Evolutionary conservation across 2,888 invertebrate species (phyloP).

Genomic region (Hyppa rectilinea): DNA sequence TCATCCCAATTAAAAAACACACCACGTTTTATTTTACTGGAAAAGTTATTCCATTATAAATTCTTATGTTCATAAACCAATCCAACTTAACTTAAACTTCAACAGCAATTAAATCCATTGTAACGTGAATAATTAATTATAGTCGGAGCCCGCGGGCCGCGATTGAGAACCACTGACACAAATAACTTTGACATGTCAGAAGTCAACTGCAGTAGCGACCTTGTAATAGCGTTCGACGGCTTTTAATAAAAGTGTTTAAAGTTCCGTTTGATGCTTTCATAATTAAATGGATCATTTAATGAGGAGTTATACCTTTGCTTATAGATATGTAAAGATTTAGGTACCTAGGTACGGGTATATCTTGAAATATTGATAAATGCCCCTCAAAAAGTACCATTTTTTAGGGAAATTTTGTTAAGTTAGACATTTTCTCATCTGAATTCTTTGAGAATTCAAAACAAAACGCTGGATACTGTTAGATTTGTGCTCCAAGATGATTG

Average conservation of each 20-base stretch:
- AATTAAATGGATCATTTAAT: constrained; percentile 36
- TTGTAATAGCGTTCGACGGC: constrained; percentile 22
- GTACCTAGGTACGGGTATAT: too few species aligned
- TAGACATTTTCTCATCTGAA: neutral
- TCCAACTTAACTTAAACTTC: neutral
- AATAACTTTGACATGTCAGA: constrained; percentile 25
- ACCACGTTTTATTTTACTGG: too few species aligned
- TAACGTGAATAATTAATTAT: constrained; percentile 18
- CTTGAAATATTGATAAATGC: too few species aligned
- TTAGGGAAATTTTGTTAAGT: too few species aligned
- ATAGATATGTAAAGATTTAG: too few species aligned
- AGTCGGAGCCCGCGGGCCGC: neutral
- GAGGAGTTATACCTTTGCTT: too few species aligned
- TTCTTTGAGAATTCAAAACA: neutral
- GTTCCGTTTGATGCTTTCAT: constrained; percentile 11
- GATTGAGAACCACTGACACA: constrained; percentile 34
- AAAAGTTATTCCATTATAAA: neutral
- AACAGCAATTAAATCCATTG: constrained; percentile 29
- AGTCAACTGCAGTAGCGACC: constrained; percentile 52
- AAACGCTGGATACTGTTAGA: neutral
- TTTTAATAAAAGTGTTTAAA: constrained; percentile 4
- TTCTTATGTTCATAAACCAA: neutral
- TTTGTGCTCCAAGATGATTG: constrained; percentile 1
- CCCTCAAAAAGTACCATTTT: too few species aligned
- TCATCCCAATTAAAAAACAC: neutral